Conservation (phyloP, 2,113 vertebrate genomes). For the Diphyllodes magnificus region DNA sequence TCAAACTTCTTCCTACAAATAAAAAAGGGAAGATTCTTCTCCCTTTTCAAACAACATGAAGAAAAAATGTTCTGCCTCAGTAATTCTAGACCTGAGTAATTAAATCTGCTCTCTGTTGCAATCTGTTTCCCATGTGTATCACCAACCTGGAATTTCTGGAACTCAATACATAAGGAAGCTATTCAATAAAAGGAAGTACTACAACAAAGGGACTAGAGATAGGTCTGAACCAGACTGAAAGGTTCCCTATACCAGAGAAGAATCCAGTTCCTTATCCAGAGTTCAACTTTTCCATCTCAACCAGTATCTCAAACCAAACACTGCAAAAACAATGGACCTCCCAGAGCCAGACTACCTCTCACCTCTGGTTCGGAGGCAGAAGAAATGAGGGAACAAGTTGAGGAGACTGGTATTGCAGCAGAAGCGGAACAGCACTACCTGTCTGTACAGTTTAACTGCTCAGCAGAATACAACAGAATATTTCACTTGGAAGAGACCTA, state of each 20-base stretch:
- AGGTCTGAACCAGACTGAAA: neutral
- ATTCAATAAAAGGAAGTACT: slow-evolving; percentile 41
- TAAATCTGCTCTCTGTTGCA: slow-evolving; percentile 35
- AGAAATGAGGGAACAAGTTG: neutral
- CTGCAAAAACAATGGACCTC: neutral
- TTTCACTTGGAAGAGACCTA: neutral
- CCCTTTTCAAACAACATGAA: neutral
- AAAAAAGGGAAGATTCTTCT: neutral
- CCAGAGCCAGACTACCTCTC: neutral
- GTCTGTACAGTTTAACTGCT: neutral
- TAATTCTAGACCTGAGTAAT: slow-evolving; percentile 35
- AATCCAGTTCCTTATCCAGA: neutral
- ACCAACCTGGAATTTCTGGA: slow-evolving; percentile 46
- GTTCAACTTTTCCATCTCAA: neutral
- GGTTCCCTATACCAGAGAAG: neutral
- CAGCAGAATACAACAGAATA: neutral
- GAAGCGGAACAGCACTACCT: neutral
- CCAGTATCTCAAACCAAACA: neutral
- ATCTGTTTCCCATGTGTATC: slow-evolving; percentile 34
- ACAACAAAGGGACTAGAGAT: neutral
- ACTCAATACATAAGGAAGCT: slow-evolving; percentile 49
- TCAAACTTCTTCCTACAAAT: neutral
- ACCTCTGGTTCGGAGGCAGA: neutral
- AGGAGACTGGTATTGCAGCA: neutral
- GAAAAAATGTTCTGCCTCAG: neutral